Base-by-base conservation (phyloP, 2,888 invertebrate genomes). In the Eumacrocentrus americanus region DNA sequence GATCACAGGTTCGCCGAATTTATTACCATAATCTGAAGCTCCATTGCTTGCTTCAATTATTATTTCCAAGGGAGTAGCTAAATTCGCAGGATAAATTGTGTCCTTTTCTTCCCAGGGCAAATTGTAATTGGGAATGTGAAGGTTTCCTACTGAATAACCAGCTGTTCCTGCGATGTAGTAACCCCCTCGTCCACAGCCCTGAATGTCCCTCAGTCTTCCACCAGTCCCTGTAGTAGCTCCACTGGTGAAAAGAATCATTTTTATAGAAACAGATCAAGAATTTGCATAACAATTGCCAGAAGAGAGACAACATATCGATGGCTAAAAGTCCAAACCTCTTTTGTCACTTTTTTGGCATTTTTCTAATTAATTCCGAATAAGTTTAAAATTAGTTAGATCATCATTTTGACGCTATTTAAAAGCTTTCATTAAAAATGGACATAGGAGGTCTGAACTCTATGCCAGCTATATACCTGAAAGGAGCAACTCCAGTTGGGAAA, bases 171-270 rank as follows among this genome's bases (percentile, higher is more conserved):
- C 98, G 66, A 97, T 92, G 0, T 94, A 94, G 74, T 94, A 88
- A 1, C 95, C 96, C 4, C 98, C 98, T 62, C 96, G 84, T 1
- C 98, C 98, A 3, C 98, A 94, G 11, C 91, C 92, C 80, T 98
- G 96, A 0, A 98, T 93, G 81, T 99, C 98, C 62, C 98, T 84
- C 58, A 98, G 90, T 40, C 98, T 86, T 0, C 98, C 98, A 0
- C 98, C 98, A 0, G 98, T 97, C 20, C 98, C 98, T 0, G 98
- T 98, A 0, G 98, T 95, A 0, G 98, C 98, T 0, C 98, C 98
- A 81, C 96, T 84, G 72, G n/a, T n/a, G n/a, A n/a, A n/a, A n/a
- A n/a, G n/a, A n/a, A n/a, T n/a, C n/a, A n/a, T n/a, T n/a, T n/a
- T n/a, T n/a, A n/a, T n/a, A n/a, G n/a, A n/a, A n/a, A n/a, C n/a